Evolutionary conservation across 2,113 vertebrate species (phyloP).

Genomic region (Prochilodus magdalenae): DNA sequence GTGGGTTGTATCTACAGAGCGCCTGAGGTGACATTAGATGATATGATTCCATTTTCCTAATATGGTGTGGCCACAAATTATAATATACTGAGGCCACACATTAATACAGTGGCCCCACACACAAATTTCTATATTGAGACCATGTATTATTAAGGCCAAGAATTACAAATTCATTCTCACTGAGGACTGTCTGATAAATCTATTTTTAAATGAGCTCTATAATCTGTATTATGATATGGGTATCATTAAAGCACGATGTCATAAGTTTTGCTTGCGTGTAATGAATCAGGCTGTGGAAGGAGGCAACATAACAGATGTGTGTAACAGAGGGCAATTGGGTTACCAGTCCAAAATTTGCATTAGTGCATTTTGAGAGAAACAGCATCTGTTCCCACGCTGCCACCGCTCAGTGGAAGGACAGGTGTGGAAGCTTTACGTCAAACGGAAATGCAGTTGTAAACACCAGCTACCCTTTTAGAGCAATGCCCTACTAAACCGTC

Average conservation of each 20-base stretch:
- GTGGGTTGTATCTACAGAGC: neutral
- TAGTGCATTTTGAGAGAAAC: neutral
- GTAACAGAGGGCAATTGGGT: neutral
- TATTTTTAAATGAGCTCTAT: neutral
- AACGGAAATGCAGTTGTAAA: neutral
- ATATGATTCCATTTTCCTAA: too few species aligned
- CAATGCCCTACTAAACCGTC: neutral
- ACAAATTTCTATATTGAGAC: too few species aligned
- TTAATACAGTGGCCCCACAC: too few species aligned
- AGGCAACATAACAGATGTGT: neutral
- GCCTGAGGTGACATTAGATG: too few species aligned
- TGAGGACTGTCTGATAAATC: too few species aligned
- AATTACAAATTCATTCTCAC: neutral
- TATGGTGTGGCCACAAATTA: too few species aligned
- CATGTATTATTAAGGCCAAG: too few species aligned
- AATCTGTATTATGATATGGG: neutral
- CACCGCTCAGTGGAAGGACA: slow-evolving; percentile 69
- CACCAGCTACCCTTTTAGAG: slow-evolving; percentile 7
- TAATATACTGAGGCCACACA: too few species aligned
- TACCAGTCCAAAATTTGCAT: neutral
- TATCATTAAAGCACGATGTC: neutral
- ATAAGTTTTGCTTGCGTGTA: neutral
- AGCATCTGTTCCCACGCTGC: slow-evolving; percentile 53
- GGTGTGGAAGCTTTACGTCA: slow-evolving; percentile 54
- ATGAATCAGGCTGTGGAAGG: neutral